Evolutionary conservation across 2,797 vertebrate species (phyloP), one percentile per base, ranked within the genome.

Genomic region (Micropoecilia bifurca): DNA sequence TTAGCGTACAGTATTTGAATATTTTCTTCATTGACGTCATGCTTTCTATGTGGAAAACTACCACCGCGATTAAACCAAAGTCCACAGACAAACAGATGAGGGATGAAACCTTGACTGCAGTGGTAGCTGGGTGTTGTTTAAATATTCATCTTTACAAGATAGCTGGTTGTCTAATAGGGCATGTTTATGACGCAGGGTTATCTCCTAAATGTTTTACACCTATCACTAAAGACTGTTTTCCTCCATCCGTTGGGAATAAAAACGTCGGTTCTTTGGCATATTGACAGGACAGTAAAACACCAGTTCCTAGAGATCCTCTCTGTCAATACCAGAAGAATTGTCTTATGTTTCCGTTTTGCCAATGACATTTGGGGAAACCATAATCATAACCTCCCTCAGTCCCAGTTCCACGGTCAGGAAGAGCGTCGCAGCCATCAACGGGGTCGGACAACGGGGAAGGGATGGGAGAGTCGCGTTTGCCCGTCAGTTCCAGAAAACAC

Each of bases 1-100:
- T 28, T 22, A 41, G n/a, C 12, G 1, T 22, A 25, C 33, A 10
- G 33, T 39, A 39, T 66, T 66, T 66, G 8, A 72, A 18, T n/a
- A 9, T 69, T 73, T 69, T 76, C 36, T 16, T 3, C 78, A 36
- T 16, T 72, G 33, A 81, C 0, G 18, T n/a, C 36, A 43, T 4
- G 14, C 57, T 13, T 28, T 75, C 13, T 50, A 66, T 18, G 30
- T 81, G 87, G 89, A 90, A 89, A 93, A 88, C 22, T 79, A 89
- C 83, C 50, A 53, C 45, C 59, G 68, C 28, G 55, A 57, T 43
- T 77, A 82, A 91, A 84, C 83, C 79, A 90, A 91, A 91, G 85
- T 92, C 91, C 92, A 93, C 6, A 74, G 55, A 71, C 43, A 81
- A 79, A 53, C 33, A 72, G 50, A 41, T 12, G 41, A 7, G 18